Conservation (phyloP, 2,113 vertebrate species). For the Manacus vitellinus region DNA sequence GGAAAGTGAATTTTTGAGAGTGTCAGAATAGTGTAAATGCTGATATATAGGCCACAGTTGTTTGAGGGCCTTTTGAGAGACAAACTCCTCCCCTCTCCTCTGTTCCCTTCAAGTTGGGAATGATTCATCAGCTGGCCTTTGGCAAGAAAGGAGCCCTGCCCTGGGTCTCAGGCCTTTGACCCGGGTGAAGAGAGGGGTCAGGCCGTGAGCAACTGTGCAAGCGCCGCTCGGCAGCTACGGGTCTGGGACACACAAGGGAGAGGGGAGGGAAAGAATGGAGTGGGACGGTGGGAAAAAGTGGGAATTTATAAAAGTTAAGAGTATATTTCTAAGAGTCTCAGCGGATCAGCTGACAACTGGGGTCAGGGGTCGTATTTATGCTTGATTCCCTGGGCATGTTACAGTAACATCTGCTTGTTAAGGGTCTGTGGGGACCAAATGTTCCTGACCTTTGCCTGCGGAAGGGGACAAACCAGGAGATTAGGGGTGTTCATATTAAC, state of each 20-base stretch:
- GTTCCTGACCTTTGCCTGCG: slow-evolving; percentile 80
- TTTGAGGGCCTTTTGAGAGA: slow-evolving; percentile 89
- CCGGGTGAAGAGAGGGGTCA: slow-evolving; percentile 91
- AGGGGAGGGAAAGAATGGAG: slow-evolving; percentile 76
- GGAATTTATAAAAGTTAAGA: slow-evolving; percentile 91
- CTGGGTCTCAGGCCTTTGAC: slow-evolving; percentile 93
- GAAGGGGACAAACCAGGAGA: slow-evolving; percentile 73
- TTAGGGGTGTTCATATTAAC: slow-evolving; percentile 74
- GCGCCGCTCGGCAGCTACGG: slow-evolving; percentile 77
- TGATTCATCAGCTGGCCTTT: slow-evolving; percentile 98
- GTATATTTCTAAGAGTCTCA: slow-evolving; percentile 93
- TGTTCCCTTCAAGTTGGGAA: slow-evolving; percentile 80
- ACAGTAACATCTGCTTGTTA: slow-evolving; percentile 99
- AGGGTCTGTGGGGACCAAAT: slow-evolving; percentile 81
- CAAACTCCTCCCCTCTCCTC: slow-evolving; percentile 78
- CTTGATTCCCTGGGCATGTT: slow-evolving; percentile 89
- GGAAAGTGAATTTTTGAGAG: slow-evolving; percentile 83
- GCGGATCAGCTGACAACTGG: slow-evolving; percentile 90
- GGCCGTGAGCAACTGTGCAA: slow-evolving; percentile 85
- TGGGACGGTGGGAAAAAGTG: slow-evolving; percentile 92
- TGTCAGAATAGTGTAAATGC: slow-evolving; percentile 83
- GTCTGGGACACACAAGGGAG: slow-evolving; percentile 79
- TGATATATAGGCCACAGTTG: slow-evolving; percentile 93
- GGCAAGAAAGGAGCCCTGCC: slow-evolving; percentile 89
- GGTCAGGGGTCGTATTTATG: slow-evolving; percentile 93